Percentiles rank a stretch among this genome's conserved stretches.
Evolutionary conservation across 2,113 vertebrate genomes (phyloP).

Genomic region (Solea solea): DNA sequence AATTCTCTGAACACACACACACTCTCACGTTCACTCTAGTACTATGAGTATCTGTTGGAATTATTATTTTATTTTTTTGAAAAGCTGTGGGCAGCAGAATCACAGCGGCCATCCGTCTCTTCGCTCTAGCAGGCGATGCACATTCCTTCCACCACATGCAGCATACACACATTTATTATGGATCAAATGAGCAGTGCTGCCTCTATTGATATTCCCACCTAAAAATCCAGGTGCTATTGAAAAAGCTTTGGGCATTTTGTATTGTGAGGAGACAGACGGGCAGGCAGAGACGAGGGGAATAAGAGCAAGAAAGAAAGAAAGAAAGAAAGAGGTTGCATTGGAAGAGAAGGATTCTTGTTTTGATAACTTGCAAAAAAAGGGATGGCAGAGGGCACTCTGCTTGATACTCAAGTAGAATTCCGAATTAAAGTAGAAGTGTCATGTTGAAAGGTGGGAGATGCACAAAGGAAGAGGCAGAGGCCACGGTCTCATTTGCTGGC

Average conservation of each 20-base stretch:
- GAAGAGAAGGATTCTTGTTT: slow-evolving; percentile 17
- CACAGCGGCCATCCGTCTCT: slow-evolving; percentile 17
- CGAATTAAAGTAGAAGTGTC: slow-evolving; percentile 11
- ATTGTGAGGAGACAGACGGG: slow-evolving; percentile 9
- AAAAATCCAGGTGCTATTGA: slow-evolving; percentile 22
- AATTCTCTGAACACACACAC: neutral
- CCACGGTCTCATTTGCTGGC: neutral
- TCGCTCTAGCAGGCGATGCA: slow-evolving; percentile 25
- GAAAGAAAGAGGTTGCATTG: neutral
- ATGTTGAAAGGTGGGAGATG: slow-evolving; percentile 7
- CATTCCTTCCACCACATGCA: slow-evolving; percentile 22
- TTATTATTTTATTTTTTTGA: neutral
- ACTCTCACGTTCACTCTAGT: neutral
- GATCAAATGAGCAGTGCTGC: slow-evolving; percentile 28
- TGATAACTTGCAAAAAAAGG: neutral
- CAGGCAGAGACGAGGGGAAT: neutral
- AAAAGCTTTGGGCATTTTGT: slow-evolving; percentile 33
- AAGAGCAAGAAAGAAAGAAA: too few species aligned
- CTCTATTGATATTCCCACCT: slow-evolving; percentile 24
- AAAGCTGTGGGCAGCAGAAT: slow-evolving; percentile 26
- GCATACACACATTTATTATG: slow-evolving; percentile 45
- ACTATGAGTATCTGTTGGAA: neutral
- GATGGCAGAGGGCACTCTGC: slow-evolving; percentile 1
- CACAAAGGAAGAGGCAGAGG: neutral
- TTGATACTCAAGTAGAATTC: slow-evolving; percentile 26